Conservation (phyloP, 2,113 vertebrate genomes). For the Anoplopoma fimbria region DNA sequence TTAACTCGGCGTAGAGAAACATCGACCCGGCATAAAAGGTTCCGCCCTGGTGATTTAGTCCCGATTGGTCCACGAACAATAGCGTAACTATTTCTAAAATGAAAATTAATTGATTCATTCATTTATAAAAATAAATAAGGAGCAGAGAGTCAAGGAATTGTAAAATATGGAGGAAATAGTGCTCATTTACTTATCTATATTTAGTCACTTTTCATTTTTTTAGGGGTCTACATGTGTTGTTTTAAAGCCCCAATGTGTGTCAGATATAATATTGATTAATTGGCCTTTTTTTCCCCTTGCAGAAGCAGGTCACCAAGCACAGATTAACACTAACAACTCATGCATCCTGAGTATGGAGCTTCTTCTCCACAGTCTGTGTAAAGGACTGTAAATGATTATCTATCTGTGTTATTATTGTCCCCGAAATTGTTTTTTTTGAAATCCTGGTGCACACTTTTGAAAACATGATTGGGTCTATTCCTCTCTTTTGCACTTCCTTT, state of each 20-base stretch:
- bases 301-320: background rate
- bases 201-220: background rate
- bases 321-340: background rate
- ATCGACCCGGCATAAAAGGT: background rate
- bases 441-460: background rate
- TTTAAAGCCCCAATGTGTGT: background rate
- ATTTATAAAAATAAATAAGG: background rate
- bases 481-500: constrained; percentile 52
- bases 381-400: background rate
- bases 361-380: background rate
- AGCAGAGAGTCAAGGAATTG: background rate
- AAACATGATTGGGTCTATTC: background rate
- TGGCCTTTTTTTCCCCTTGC: background rate
- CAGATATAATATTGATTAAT: background rate
- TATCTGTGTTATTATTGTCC: background rate
- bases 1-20: constrained; percentile 39
- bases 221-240: background rate
- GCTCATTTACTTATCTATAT: background rate
- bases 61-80: background rate
- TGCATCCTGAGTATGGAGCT: background rate
- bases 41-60: constrained; percentile 12
- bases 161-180: background rate
- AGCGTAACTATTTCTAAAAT: background rate
- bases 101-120: background rate
- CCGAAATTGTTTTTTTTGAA: background rate